A percentile compares a stretch with the other conserved stretches of the same genome.
Evolutionary conservation across 2,888 invertebrate species (phyloP).

Genomic region (Caenorhabditis becei): DNA sequence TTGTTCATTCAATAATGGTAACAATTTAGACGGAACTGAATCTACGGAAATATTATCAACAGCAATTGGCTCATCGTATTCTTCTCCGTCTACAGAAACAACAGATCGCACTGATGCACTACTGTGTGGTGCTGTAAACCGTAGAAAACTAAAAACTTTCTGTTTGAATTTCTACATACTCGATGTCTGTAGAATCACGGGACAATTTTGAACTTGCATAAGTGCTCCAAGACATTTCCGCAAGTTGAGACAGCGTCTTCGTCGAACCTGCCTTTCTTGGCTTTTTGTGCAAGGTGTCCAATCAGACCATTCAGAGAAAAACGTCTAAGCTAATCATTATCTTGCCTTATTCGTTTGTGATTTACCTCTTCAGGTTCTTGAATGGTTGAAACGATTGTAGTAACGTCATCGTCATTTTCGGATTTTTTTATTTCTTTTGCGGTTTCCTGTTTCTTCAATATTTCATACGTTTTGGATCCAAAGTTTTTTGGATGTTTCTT

Average conservation of each 20-base stretch:
- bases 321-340: slow-evolving; percentile 42
- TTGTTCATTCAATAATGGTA: slow-evolving; percentile 61
- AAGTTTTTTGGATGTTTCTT: slow-evolving; percentile 67
- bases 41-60: slow-evolving; percentile 45
- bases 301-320: slow-evolving; percentile 80
- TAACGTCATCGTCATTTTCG: neutral
- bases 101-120: slow-evolving; percentile 54
- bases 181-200: slow-evolving; percentile 59
- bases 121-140: slow-evolving; percentile 39
- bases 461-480: slow-evolving; percentile 67
- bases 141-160: neutral
- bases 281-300: slow-evolving; percentile 79
- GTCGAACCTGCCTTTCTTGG: slow-evolving; percentile 79
- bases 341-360: neutral
- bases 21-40: slow-evolving; percentile 5
- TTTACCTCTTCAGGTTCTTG: slow-evolving; percentile 40
- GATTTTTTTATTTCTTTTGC: slow-evolving; percentile 22
- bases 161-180: slow-evolving; percentile 18
- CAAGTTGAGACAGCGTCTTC: slow-evolving; percentile 79
- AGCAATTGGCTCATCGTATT: slow-evolving; percentile 58
- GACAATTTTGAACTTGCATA: slow-evolving; percentile 76
- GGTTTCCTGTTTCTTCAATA: slow-evolving; percentile 50
- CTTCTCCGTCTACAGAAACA: slow-evolving; percentile 54
- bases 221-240: slow-evolving; percentile 76
- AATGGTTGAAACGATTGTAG: neutral